Conservation (phyloP, 2,113 vertebrate genomes). For the Oncorhynchus kisutch region DNA sequence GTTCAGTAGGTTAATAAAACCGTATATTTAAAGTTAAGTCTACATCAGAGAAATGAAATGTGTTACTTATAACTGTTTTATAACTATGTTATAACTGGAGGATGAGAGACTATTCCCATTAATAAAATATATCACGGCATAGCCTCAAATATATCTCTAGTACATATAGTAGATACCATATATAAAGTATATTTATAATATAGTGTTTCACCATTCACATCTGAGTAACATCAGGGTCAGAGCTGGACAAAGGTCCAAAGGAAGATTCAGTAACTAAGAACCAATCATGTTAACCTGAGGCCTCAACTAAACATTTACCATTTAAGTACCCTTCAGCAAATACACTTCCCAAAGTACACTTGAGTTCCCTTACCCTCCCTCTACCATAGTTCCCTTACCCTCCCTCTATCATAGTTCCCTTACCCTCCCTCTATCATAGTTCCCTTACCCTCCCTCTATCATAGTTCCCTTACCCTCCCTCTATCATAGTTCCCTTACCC, state of each 20-base stretch:
- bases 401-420: not conserved
- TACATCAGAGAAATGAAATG: slow-evolving; percentile 25
- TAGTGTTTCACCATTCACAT: too few relatives aligned
- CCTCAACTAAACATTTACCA: slow-evolving; percentile 46
- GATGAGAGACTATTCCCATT: slow-evolving; percentile 63
- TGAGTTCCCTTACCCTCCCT: not conserved
- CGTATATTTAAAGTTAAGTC: slow-evolving; percentile 40
- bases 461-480: not conserved
- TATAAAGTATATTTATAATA: slow-evolving; percentile 40
- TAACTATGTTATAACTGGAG: slow-evolving; percentile 44
- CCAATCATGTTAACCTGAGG: slow-evolving; percentile 67
- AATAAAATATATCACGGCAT: slow-evolving; percentile 58
- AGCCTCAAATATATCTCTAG: slow-evolving; percentile 70
- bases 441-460: too few relatives aligned
- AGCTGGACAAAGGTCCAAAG: slow-evolving; percentile 37
- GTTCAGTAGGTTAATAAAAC: slow-evolving; percentile 59
- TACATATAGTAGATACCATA: slow-evolving; percentile 60
- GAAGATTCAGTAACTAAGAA: slow-evolving; percentile 45
- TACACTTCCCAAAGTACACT: slow-evolving; percentile 52
- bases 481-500: too few relatives aligned
- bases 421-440: too few relatives aligned
- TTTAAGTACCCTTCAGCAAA: slow-evolving; percentile 16
- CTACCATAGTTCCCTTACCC: not conserved
- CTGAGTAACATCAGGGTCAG: slow-evolving; percentile 16
- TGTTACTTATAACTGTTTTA: not conserved